phyloP scores from a whole-genome alignment of 2,113 vertebrate species.

The Mustela nigripes region DNA sequence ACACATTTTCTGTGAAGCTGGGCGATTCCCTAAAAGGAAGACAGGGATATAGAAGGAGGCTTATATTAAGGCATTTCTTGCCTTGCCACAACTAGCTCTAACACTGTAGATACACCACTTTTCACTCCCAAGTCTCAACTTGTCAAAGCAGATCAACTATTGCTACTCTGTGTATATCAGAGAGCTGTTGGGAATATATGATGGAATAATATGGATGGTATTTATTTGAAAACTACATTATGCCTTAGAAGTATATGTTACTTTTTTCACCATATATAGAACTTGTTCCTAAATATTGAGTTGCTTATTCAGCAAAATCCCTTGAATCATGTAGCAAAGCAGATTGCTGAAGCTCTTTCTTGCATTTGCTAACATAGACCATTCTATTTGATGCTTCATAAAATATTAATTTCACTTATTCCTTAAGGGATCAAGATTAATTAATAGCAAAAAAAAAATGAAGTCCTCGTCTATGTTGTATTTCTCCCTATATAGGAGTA shows the following conservation, averaged over 20 bases:
- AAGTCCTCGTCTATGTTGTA: neutral
- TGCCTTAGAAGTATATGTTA: neutral
- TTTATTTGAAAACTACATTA: neutral
- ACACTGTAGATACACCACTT: neutral
- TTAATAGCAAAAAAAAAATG: neutral
- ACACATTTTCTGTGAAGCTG: neutral
- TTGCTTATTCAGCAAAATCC: neutral
- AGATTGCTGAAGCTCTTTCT: neutral
- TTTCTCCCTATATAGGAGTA: neutral
- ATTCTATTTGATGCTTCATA: conserved; percentile 5
- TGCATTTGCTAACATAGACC: neutral
- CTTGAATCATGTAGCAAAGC: neutral
- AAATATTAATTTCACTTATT: conserved; percentile 37
- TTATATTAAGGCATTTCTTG: neutral
- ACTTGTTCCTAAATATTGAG: neutral
- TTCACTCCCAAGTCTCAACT: neutral
- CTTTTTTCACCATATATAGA: neutral
- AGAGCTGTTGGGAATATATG: neutral
- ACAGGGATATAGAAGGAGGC: neutral
- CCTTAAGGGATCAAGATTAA: conserved; percentile 35
- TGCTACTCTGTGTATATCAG: neutral
- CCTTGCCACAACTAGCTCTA: neutral
- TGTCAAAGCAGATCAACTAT: neutral
- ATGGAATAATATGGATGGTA: neutral
- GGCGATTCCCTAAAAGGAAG: neutral